phyloP scores from a whole-genome alignment of 2,113 vertebrate species.

The Naja naja region DNA sequence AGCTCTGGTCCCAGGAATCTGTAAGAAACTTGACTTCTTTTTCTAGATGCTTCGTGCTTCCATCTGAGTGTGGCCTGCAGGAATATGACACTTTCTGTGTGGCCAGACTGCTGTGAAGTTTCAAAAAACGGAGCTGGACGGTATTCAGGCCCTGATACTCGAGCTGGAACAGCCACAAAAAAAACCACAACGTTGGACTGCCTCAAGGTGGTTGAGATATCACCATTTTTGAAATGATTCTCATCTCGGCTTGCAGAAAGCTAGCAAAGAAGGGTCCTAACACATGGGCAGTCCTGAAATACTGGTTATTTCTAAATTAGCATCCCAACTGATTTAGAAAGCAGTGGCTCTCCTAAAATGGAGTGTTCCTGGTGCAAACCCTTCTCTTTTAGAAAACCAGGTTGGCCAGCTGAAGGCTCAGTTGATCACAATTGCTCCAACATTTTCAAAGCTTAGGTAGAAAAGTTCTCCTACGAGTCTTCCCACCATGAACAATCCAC shows the following conservation, averaged over 20 bases:
- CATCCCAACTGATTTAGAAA: background rate
- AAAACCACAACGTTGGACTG: background rate
- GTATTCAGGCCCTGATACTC: slow-evolving; percentile 73
- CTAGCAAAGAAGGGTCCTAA: background rate
- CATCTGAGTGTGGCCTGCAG: slow-evolving; percentile 63
- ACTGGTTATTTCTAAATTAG: background rate
- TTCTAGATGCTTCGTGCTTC: slow-evolving; percentile 41
- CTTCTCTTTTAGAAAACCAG: background rate
- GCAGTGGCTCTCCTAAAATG: background rate
- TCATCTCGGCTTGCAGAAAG: background rate
- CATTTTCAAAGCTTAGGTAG: background rate
- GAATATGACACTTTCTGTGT: slow-evolving; percentile 79
- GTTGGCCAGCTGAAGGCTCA: background rate
- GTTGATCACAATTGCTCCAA: background rate
- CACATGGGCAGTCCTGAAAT: background rate
- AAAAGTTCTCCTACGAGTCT: background rate
- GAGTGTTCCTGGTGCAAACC: background rate
- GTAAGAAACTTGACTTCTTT: slow-evolving; percentile 79
- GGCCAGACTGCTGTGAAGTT: slow-evolving; percentile 77
- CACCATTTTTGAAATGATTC: background rate
- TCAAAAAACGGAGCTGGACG: slow-evolving; percentile 86
- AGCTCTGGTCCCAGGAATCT: slow-evolving; percentile 76
- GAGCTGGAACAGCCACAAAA: slow-evolving; percentile 64
- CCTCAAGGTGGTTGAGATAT: background rate
- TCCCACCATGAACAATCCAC: background rate